These are phyloP conservation scores for Megalopta genalis DNA, from an alignment of 1,140 invertebrate genomes.

Conservation along the genomic window DNA sequence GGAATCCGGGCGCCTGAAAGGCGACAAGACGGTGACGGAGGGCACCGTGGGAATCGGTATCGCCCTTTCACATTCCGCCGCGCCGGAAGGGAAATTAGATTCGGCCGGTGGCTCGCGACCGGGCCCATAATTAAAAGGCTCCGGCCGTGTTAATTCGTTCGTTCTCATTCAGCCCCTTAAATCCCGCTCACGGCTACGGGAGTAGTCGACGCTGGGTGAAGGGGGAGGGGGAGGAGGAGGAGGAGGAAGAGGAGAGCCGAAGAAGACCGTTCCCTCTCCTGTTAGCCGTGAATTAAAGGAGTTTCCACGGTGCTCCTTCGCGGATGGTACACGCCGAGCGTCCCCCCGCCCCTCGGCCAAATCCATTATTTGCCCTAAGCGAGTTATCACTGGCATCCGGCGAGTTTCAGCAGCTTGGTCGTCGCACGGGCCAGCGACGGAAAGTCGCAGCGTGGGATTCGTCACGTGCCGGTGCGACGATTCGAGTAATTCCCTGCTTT, in stretches of 20 bases:
- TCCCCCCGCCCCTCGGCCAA: neutral
- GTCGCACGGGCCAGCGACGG: neutral
- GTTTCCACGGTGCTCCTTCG: constrained; percentile 1
- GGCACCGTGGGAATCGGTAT: constrained; percentile 33
- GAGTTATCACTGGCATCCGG: constrained; percentile 50
- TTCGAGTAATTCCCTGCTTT: neutral
- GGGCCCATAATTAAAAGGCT: constrained; percentile 54
- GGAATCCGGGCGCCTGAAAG: too few species aligned
- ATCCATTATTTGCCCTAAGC: constrained; percentile 57
- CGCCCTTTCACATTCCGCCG: neutral
- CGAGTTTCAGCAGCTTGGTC: constrained; percentile 12
- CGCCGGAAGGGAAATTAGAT: constrained; percentile 28
- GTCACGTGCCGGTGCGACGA: constrained; percentile 10
- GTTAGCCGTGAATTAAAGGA: constrained; percentile 56
- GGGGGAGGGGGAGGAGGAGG: neutral
- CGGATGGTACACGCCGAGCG: neutral
- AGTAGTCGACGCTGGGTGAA: too few species aligned
- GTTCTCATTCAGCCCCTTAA: constrained; percentile 54
- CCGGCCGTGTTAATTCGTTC: constrained; percentile 54
- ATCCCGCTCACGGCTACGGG: constrained; percentile 22
- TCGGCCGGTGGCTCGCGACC: constrained; percentile 32
- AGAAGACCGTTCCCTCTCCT: constrained; percentile 4
- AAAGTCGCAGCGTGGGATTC: constrained; percentile 10
- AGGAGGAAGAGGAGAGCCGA: too few species aligned
- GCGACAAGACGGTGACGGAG: too few species aligned